These are phyloP conservation scores for Eugnorisma glareosa DNA, from an alignment of 2,888 invertebrate species.

Conservation along the genomic window DNA sequence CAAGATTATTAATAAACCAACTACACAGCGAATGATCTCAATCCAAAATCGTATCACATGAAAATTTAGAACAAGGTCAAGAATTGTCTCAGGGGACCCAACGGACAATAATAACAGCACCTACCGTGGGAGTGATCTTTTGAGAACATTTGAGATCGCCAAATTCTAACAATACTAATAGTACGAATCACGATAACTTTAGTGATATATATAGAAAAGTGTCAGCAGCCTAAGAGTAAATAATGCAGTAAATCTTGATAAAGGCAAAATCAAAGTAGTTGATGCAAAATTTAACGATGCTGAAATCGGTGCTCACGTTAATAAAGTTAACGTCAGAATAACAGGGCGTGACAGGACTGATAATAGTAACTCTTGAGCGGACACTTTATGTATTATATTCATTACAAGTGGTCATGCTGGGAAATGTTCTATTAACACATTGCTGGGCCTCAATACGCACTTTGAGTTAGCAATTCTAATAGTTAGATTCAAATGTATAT, in stretches of 20 bases:
- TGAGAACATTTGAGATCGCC: slow-evolving; percentile 77
- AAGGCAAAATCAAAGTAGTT: slow-evolving; percentile 59
- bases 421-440: slow-evolving; percentile 64
- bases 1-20: slow-evolving; percentile 34
- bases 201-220: slow-evolving; percentile 60
- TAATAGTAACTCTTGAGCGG: slow-evolving; percentile 50
- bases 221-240: slow-evolving; percentile 29
- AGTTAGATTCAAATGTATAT: slow-evolving; percentile 36
- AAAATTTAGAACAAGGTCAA: slow-evolving; percentile 87
- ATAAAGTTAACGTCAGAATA: slow-evolving; percentile 72
- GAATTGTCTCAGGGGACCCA: slow-evolving; percentile 84
- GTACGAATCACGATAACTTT: slow-evolving; percentile 71
- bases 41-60: slow-evolving; percentile 70
- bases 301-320: slow-evolving; percentile 71
- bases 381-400: slow-evolving; percentile 61
- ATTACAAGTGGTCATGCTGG: slow-evolving; percentile 62
- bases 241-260: slow-evolving; percentile 40
- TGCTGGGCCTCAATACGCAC: slow-evolving; percentile 43
- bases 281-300: slow-evolving; percentile 71
- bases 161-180: slow-evolving; percentile 74
- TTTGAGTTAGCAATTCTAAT: slow-evolving; percentile 48
- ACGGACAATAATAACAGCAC: slow-evolving; percentile 84
- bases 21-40: slow-evolving; percentile 52
- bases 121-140: slow-evolving; percentile 86
- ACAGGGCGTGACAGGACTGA: slow-evolving; percentile 69